phyloP scores from a whole-genome alignment of 1,140 invertebrate genomes.

The Vanessa tameamea region DNA sequence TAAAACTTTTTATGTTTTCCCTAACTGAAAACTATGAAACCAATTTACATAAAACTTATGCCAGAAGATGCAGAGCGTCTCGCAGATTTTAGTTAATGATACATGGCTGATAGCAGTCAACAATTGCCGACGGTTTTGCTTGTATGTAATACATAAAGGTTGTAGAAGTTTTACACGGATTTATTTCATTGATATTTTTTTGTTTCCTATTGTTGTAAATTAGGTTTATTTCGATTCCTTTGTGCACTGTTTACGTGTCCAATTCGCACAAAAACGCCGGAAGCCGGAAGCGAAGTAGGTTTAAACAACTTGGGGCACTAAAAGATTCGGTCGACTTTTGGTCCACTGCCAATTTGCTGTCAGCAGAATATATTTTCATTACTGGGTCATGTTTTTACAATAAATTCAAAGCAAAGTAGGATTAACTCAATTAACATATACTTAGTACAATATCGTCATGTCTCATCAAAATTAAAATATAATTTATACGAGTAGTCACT shows the following conservation, averaged over 20 bases:
- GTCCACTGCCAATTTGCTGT: slow-evolving; percentile 22
- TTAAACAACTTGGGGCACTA: slow-evolving; percentile 27
- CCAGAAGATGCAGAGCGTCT: no score
- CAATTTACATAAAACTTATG: no score
- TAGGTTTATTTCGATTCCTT: neutral
- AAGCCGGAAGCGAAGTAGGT: slow-evolving; percentile 23
- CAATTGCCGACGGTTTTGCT: no score
- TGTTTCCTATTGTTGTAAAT: neutral
- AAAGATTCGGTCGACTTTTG: slow-evolving; percentile 20
- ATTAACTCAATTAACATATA: neutral
- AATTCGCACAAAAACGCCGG: slow-evolving; percentile 15
- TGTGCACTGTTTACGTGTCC: neutral
- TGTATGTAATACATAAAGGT: no score
- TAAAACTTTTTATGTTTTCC: no score
- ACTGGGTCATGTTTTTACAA: slow-evolving; percentile 19
- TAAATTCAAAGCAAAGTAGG: slow-evolving; percentile 10
- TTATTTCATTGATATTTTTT: no score
- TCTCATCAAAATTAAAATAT: no score
- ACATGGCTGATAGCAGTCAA: no score
- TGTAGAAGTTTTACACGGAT: no score
- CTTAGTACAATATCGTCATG: neutral
- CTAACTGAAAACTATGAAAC: no score
- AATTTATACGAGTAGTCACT: no score
- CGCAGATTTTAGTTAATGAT: no score
- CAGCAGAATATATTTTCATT: slow-evolving; percentile 18